Conservation (phyloP, 2,797 vertebrate genomes). For the Hephaestus fuliginosus region DNA sequence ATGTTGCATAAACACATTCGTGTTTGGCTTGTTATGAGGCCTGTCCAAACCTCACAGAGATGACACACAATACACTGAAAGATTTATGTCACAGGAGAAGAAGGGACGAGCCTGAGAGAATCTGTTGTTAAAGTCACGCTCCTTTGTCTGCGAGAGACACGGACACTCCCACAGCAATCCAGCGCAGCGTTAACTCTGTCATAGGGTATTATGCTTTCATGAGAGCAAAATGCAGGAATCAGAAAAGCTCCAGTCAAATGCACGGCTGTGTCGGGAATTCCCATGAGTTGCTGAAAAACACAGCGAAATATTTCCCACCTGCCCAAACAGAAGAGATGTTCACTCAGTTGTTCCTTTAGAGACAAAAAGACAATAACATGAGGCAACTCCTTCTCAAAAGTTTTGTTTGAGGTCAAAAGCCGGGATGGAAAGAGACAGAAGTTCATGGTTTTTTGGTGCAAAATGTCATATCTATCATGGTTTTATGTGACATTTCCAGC, state of each 20-base stretch:
- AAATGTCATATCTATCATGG: background rate
- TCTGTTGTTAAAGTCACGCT: background rate
- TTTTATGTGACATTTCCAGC: background rate
- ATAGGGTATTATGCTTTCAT: conserved; percentile 15
- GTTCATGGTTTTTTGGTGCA: background rate
- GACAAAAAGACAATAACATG: background rate
- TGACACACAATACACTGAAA: conserved; percentile 8
- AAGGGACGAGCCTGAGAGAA: background rate
- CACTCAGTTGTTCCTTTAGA: background rate
- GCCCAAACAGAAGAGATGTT: background rate
- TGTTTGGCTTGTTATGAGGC: background rate
- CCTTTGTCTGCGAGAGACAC: background rate
- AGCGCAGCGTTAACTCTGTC: background rate
- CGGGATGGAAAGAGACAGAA: background rate
- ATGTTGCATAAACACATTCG: background rate
- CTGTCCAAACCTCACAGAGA: conserved; percentile 9
- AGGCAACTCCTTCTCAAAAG: background rate
- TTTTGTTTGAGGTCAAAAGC: background rate
- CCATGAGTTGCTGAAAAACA: background rate
- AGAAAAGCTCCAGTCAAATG: background rate
- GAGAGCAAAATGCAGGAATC: background rate
- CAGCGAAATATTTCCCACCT: background rate
- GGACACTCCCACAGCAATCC: background rate
- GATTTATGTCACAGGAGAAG: background rate
- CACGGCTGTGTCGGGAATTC: background rate